phyloP scores from a whole-genome alignment of 64 coral and sea anemone species.

The Montipora foliosa region DNA sequence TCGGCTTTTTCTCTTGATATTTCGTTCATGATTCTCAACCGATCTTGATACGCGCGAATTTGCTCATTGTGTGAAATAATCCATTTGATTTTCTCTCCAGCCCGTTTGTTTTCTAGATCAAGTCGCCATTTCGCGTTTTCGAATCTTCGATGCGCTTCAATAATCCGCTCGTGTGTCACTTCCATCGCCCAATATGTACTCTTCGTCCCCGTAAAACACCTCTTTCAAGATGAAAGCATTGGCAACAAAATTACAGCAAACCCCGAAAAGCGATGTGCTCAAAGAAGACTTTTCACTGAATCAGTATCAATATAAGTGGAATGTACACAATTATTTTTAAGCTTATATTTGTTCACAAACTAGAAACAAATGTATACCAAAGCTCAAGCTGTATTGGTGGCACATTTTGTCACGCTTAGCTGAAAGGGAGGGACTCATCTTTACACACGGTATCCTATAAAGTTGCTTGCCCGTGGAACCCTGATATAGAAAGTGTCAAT shows the following conservation, averaged over 20 bases:
- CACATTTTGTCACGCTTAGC: not conserved
- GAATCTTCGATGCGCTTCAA: constrained; percentile 18
- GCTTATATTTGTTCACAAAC: not conserved
- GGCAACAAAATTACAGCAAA: not conserved
- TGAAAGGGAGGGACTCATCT: too few relatives aligned
- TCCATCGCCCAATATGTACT: not conserved
- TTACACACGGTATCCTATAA: too few relatives aligned
- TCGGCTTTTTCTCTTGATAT: not conserved
- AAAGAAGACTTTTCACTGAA: not conserved
- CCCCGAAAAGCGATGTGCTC: not conserved
- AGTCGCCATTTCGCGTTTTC: not conserved
- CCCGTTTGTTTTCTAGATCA: not conserved
- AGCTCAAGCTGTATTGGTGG: not conserved
- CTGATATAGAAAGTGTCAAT: too few relatives aligned
- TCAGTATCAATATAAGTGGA: not conserved
- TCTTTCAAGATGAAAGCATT: not conserved
- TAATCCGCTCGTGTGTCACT: constrained; percentile 6
- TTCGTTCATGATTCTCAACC: not conserved
- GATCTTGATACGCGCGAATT: constrained; percentile 4
- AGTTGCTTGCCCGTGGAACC: too few relatives aligned
- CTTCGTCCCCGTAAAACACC: not conserved
- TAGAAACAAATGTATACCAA: not conserved
- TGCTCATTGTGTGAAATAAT: constrained; percentile 1
- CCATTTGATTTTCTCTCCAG: not conserved
- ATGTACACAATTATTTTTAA: not conserved